Conservation (phyloP, 92 coral and sea anemone genomes). For the Montipora capitata region DNA sequence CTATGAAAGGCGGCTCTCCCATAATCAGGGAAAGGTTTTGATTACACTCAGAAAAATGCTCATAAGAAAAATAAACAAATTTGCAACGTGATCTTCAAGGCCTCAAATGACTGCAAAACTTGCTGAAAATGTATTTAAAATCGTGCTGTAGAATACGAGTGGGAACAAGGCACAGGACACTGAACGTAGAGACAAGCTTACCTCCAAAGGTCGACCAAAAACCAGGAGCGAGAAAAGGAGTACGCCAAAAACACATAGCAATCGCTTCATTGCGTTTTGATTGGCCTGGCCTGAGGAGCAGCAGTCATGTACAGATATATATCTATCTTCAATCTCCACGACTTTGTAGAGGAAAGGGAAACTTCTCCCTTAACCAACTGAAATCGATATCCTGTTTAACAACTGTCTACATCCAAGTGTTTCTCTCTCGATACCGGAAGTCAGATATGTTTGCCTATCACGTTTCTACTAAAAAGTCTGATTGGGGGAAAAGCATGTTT, state of each 20-base stretch:
- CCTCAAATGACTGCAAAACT: no score
- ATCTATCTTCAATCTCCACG: neutral
- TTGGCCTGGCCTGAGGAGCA: neutral
- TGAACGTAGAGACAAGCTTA: neutral
- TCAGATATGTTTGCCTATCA: no score
- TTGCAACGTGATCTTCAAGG: neutral
- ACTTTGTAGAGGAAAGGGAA: neutral
- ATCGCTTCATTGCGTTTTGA: slow-evolving; percentile 8
- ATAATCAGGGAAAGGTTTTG: neutral
- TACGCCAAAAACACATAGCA: neutral
- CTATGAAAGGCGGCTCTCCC: neutral
- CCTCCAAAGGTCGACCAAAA: slow-evolving; percentile 26
- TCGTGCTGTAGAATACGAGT: slow-evolving; percentile 3
- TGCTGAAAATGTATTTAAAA: neutral
- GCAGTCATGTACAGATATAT: neutral
- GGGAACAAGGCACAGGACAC: no score
- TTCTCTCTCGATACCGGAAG: no score
- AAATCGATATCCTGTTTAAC: no score
- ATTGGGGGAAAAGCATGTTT: no score
- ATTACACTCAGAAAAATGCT: neutral
- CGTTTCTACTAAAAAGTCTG: no score
- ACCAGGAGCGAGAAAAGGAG: neutral
- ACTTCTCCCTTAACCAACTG: neutral
- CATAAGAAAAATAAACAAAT: neutral
- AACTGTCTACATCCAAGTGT: no score